phyloP scores from a whole-genome alignment of 2,113 vertebrate genomes.

The Gobiocypris rarus region DNA sequence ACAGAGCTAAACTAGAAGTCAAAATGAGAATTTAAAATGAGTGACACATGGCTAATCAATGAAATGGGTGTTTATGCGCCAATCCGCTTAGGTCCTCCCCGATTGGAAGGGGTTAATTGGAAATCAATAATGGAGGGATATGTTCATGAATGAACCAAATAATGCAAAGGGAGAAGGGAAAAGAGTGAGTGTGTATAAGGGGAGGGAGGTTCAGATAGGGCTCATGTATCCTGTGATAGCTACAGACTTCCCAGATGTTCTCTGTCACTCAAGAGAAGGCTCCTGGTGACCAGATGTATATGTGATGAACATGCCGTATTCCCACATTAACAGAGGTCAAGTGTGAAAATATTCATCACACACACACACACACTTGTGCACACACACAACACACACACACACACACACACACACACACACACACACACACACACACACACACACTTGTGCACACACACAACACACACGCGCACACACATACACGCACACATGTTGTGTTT shows the following conservation, averaged over 20 bases:
- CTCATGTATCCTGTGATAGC: conserved; percentile 80
- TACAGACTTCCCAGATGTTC: conserved; percentile 81
- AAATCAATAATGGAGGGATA: conserved; percentile 78
- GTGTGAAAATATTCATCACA: conserved; percentile 65
- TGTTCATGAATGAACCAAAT: conserved; percentile 69
- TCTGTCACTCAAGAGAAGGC: conserved; percentile 77
- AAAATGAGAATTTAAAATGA: conserved; percentile 31
- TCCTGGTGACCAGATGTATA: conserved; percentile 79
- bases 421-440: background rate
- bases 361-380: conserved; percentile 8
- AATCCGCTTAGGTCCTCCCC: conserved; percentile 70
- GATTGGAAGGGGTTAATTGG: conserved; percentile 78
- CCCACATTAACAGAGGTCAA: conserved; percentile 70
- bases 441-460: conserved; percentile 9
- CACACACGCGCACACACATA: too few relatives aligned
- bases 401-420: background rate
- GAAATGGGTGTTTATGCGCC: conserved; percentile 68
- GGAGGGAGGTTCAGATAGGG: conserved; percentile 63
- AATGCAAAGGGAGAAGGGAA: conserved; percentile 55
- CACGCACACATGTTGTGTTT: too few relatives aligned
- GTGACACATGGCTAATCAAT: conserved; percentile 67
- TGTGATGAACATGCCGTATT: conserved; percentile 56
- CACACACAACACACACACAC: too few relatives aligned
- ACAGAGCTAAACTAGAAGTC: background rate
- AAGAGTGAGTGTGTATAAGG: conserved; percentile 57